Conservation (phyloP, 2,797 vertebrate species). For the Xiphorhynchus erythropygius region DNA sequence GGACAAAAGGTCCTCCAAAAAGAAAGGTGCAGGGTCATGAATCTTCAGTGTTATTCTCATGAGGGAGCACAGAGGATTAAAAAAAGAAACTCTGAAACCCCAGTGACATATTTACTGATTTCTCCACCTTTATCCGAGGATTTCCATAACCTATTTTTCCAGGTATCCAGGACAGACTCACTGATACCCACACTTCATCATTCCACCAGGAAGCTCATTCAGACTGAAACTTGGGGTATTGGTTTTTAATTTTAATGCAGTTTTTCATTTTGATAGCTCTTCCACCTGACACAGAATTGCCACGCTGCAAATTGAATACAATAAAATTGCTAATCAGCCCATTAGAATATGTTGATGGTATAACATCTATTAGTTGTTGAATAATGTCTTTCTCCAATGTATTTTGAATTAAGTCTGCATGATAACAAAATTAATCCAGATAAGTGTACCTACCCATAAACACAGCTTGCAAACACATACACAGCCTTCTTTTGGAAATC, state of each 20-base stretch:
- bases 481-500: not conserved
- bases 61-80: not conserved
- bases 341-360: constrained; percentile 73
- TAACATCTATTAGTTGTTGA: constrained; percentile 71
- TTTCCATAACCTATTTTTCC: not conserved
- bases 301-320: constrained; percentile 77
- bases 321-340: constrained; percentile 78
- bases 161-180: not conserved
- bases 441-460: constrained; percentile 1
- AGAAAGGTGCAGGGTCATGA: not conserved
- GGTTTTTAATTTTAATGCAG: constrained; percentile 77
- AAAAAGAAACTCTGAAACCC: not conserved
- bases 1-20: not conserved
- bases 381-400: constrained; percentile 49
- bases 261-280: constrained; percentile 80
- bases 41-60: not conserved
- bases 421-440: constrained; percentile 47
- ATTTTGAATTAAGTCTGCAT: constrained; percentile 61
- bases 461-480: accelerated
- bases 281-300: constrained; percentile 74
- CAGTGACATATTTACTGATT: not conserved
- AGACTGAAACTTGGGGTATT: constrained; percentile 75
- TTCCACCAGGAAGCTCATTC: constrained; percentile 65
- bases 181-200: constrained; percentile 48
- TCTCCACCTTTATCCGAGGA: not conserved